Evolutionary conservation across 2,888 invertebrate genomes (phyloP), one percentile per base, ranked within the genome.

Genomic region (Ceratothoa steindachneri): DNA sequence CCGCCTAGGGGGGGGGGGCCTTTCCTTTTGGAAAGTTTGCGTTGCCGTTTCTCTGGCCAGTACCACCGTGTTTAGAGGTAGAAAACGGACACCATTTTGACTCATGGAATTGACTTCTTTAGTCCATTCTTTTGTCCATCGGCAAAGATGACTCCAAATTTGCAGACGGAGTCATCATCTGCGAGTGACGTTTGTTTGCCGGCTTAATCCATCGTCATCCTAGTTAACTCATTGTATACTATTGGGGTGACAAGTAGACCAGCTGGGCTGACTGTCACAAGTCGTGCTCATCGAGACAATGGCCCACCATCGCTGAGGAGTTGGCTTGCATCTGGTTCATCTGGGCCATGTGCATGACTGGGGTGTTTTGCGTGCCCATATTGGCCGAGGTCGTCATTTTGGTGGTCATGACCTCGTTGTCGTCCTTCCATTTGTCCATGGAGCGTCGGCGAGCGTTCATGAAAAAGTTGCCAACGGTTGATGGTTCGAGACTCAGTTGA

Each of bases 401-500:
- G 64, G 28, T 67, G 24, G 53, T 69, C 51, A 31, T 55, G 30
- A 69, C 67, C 72, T 80, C 74, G 55, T 91, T 94, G 83, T 96
- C 95, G 83, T 97, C 97, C 85, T 94, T 93, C 97, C 97, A 98
- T 84, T 97, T 98, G 86, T 98, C 98, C 81, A 87, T 84, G 30
- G 86, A 86, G 81, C 99, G 89, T 82, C 99, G 89, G 77, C 98
- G 89, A n/a, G 99, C 99, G 86, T 99, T 99, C 99, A 99, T 99
- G 87, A 99, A 99, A 89, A 99, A 99, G 86, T 99, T 99, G 68
- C 98, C 97, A 75, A 98, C 97, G 12, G 98, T 98, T 71, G 96
- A 96, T 71, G 97, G 96, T 84, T 97, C 97, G 81, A 98, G 88
- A 80, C 97, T 97, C 82, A 98, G 87, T 85, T 98, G 97, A 81